These are phyloP conservation scores for Agrochola lota DNA, from an alignment of 2,888 invertebrate genomes.

Conservation along the genomic window DNA sequence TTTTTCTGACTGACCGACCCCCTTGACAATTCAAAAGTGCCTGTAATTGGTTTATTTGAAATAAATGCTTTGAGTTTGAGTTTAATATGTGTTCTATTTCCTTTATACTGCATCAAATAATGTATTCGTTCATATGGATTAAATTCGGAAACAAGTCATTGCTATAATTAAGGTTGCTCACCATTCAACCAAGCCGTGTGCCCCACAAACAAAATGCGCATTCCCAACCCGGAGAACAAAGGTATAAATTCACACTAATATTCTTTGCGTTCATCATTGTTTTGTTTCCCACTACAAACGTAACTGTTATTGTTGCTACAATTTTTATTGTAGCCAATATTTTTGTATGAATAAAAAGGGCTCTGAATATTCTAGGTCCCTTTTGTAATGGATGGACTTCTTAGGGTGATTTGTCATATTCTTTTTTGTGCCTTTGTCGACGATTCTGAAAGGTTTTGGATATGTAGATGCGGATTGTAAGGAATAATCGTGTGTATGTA, in stretches of 20 bases:
- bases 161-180: not conserved
- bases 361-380: constrained; percentile 41
- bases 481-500: constrained; percentile 14
- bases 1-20: too few species aligned
- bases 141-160: too few species aligned
- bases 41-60: too few species aligned
- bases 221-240: constrained; percentile 76
- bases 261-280: constrained; percentile 77
- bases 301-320: constrained; percentile 56
- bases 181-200: constrained; percentile 49
- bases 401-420: constrained; percentile 54
- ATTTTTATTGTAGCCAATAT: constrained; percentile 45
- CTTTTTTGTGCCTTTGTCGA: constrained; percentile 35
- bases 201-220: constrained; percentile 65
- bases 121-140: too few species aligned
- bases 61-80: too few species aligned
- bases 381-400: constrained; percentile 36
- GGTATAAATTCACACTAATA: constrained; percentile 79
- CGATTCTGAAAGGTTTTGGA: constrained; percentile 47
- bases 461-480: constrained; percentile 42
- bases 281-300: constrained; percentile 62
- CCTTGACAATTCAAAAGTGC: too few species aligned
- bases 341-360: constrained; percentile 44
- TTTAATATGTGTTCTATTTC: too few species aligned
- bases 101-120: too few species aligned